phyloP scores from a whole-genome alignment of 2,797 vertebrate genomes.

The Falco columbarius region DNA sequence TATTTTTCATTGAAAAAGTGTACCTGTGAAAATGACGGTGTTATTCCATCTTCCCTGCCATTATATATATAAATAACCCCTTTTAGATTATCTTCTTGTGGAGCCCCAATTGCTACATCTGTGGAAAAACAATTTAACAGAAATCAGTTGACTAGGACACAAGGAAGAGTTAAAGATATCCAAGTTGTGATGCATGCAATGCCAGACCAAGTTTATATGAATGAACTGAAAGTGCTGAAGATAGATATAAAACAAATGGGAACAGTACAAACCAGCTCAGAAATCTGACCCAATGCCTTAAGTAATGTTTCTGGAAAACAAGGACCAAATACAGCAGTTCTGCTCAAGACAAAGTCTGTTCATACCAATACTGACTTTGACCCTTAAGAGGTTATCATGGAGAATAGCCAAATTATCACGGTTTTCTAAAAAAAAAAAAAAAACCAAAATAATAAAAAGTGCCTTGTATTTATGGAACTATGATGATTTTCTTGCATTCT shows the following conservation, averaged over 20 bases:
- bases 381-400: background rate
- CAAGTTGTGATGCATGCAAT: background rate
- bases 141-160: background rate
- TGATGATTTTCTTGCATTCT: background rate
- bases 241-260: background rate
- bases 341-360: background rate
- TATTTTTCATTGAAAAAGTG: background rate
- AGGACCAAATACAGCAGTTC: background rate
- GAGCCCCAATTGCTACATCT: slow-evolving; percentile 95
- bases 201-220: background rate
- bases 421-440: background rate
- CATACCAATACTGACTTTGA: background rate
- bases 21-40: slow-evolving; percentile 90
- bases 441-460: no score
- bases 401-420: background rate
- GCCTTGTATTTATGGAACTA: background rate
- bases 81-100: slow-evolving; percentile 90
- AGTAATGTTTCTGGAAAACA: background rate
- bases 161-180: background rate
- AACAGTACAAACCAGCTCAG: background rate
- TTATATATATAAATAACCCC: slow-evolving; percentile 97
- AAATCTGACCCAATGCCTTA: background rate
- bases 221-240: background rate
- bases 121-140: background rate
- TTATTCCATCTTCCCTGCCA: slow-evolving; percentile 88